phyloP scores from a whole-genome alignment of 2,888 invertebrate species.

The Lasioglossum figueresi region DNA sequence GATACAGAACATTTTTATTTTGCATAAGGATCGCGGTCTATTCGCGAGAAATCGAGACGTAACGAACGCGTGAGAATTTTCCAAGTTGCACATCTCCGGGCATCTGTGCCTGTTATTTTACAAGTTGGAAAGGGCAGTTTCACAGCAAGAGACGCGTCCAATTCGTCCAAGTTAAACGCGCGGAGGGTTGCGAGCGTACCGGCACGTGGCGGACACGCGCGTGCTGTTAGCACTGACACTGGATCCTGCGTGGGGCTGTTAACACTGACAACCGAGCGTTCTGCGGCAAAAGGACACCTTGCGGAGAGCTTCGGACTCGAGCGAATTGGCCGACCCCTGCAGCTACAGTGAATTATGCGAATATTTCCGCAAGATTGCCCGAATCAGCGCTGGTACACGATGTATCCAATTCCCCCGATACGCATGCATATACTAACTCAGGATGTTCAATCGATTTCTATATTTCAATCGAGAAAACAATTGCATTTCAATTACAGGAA shows the following conservation, averaged over 20 bases:
- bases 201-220: conserved; percentile 77
- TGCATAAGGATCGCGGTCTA: no score
- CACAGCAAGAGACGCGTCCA: conserved; percentile 47
- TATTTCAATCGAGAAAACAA: no score
- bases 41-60: not conserved
- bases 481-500: no score
- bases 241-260: conserved; percentile 48
- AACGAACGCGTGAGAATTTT: conserved; percentile 54
- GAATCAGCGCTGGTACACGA: conserved; percentile 13
- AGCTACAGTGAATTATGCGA: conserved; percentile 45
- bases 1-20: no score
- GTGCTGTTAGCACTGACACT: conserved; percentile 71
- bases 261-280: conserved; percentile 34
- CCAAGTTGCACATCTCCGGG: conserved; percentile 31
- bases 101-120: conserved; percentile 68
- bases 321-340: conserved; percentile 9
- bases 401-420: not conserved
- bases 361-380: conserved; percentile 36
- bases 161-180: conserved; percentile 69
- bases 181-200: conserved; percentile 49
- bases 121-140: conserved; percentile 66
- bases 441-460: no score
- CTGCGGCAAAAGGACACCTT: conserved; percentile 62
- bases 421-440: no score
- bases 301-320: conserved; percentile 43